Percentiles rank a stretch among this genome's conserved stretches.
Evolutionary conservation across 2,888 invertebrate species (phyloP).

Genomic region (Diplolepis rosae): DNA sequence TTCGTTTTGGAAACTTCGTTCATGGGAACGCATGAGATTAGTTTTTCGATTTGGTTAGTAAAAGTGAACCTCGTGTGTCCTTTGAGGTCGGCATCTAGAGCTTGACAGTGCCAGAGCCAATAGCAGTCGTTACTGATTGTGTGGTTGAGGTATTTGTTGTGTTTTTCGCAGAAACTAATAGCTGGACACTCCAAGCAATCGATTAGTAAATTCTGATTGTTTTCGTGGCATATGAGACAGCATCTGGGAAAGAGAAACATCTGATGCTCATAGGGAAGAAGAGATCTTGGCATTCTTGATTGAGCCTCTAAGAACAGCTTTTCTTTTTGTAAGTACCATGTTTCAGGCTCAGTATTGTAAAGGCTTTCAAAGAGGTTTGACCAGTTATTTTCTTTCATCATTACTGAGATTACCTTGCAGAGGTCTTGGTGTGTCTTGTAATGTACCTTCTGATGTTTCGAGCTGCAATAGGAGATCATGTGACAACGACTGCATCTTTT

Average conservation of each 20-base stretch:
- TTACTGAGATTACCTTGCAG: constrained; percentile 45
- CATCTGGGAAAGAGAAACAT: constrained; percentile 57
- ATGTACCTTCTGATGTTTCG: constrained; percentile 58
- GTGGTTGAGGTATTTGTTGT: neutral
- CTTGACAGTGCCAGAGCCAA: neutral
- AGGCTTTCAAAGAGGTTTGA: neutral
- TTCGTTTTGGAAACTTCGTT: neutral
- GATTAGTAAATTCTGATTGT: neutral
- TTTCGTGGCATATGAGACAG: neutral
- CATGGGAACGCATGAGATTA: neutral
- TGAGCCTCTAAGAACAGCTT: constrained; percentile 38
- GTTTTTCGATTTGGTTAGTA: neutral
- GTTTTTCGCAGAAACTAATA: neutral
- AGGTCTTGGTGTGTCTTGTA: constrained; percentile 59
- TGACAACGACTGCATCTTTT: constrained; percentile 55
- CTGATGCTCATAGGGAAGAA: constrained; percentile 50
- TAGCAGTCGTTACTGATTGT: neutral
- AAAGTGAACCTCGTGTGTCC: neutral
- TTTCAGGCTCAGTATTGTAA: neutral
- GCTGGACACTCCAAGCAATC: neutral
- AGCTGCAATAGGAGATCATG: constrained; percentile 60
- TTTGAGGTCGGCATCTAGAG: neutral
- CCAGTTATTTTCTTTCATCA: neutral
- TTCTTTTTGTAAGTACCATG: neutral
- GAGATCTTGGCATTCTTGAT: constrained; percentile 44